These are phyloP conservation scores for Heteronetta atricapilla DNA, from an alignment of 2,113 vertebrate species.

Conservation along the genomic window DNA sequence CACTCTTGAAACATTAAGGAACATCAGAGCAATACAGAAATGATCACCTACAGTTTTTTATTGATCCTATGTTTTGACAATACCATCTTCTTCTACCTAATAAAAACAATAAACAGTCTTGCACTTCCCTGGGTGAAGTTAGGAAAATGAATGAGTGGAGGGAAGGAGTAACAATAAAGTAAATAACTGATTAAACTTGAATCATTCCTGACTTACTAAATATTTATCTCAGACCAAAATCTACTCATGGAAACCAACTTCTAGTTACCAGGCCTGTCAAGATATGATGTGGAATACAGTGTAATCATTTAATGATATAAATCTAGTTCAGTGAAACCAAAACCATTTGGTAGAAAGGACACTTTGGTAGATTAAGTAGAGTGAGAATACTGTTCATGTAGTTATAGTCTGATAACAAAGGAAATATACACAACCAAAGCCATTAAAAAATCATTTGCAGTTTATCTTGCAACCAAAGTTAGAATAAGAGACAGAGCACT, in stretches of 20 bases:
- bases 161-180: background rate
- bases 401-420: conserved; percentile 69
- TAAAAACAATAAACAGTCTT: background rate
- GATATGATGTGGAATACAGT: background rate
- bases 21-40: conserved; percentile 7
- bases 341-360: conserved; percentile 52
- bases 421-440: conserved; percentile 56
- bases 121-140: background rate
- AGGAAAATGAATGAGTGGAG: background rate
- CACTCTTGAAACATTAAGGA: background rate
- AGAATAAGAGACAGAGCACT: conserved; percentile 35
- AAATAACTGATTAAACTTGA: background rate
- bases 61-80: background rate
- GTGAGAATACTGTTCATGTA: conserved; percentile 42
- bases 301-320: conserved; percentile 50
- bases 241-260: background rate
- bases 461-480: conserved; percentile 45
- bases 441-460: conserved; percentile 61
- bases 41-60: background rate
- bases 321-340: conserved; percentile 38
- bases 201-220: background rate
- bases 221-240: background rate
- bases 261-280: background rate
- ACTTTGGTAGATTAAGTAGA: conserved; percentile 36
- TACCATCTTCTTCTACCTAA: background rate